These are phyloP conservation scores for Musca domestica DNA, from an alignment of 1,140 invertebrate genomes.

Conservation along the genomic window DNA sequence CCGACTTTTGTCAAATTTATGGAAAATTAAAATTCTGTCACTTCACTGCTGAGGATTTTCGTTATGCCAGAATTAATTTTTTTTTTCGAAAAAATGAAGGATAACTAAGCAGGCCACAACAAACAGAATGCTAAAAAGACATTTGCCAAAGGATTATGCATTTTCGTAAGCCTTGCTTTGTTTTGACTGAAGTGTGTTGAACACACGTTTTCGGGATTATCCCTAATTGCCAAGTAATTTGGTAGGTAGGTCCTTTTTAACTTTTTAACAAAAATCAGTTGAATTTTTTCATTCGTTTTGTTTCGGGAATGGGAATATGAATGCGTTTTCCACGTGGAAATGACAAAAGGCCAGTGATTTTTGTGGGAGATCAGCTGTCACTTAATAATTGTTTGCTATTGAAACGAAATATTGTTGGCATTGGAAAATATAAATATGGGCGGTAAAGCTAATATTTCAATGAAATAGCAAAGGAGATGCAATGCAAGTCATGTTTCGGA, in stretches of 20 bases:
- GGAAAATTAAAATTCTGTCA: neutral
- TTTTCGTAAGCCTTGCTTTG: neutral
- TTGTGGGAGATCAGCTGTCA: no score
- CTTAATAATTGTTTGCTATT: no score
- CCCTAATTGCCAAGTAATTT: conserved; percentile 7
- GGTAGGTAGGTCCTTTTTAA: conserved; percentile 1
- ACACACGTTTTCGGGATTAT: conserved; percentile 14
- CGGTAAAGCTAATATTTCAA: no score
- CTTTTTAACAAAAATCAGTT: conserved; percentile 16
- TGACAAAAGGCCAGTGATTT: no score
- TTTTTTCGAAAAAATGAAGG: neutral
- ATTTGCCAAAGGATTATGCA: neutral
- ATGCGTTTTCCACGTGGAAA: no score
- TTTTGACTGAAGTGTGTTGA: conserved; percentile 1
- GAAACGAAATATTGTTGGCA: no score
- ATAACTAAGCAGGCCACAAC: neutral
- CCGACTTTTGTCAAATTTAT: neutral
- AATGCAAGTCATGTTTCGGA: no score
- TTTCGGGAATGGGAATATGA: no score
- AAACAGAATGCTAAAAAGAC: no score
- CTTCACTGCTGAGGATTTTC: neutral
- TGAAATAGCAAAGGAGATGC: no score
- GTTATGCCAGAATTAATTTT: neutral
- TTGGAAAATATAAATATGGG: no score
- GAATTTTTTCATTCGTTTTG: neutral